A percentile compares a stretch with the other conserved stretches of the same genome.
Conservation (phyloP, 2,888 invertebrate genomes). For the Pterobdella sp. region DNA sequence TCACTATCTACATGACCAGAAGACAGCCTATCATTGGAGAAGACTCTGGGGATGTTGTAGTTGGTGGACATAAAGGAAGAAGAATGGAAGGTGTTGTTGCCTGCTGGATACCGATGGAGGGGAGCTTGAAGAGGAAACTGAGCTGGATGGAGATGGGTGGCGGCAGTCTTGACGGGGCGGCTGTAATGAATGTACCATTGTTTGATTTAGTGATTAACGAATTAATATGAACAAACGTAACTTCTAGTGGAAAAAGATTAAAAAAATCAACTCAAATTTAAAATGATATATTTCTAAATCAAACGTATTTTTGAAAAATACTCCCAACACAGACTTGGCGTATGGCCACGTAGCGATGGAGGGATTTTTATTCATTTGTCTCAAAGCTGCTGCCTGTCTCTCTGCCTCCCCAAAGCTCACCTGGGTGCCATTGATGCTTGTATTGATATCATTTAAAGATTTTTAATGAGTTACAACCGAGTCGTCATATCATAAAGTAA, state of each 20-base stretch:
- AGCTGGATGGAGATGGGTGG: neutral
- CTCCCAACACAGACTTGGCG: neutral
- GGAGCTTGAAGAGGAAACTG: neutral
- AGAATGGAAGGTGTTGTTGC: neutral
- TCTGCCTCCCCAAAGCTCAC: slow-evolving; percentile 26
- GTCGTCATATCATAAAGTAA: too few relatives aligned
- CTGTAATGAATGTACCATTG: too few relatives aligned
- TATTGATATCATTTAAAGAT: too few relatives aligned
- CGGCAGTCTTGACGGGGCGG: too few relatives aligned
- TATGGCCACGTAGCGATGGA: neutral
- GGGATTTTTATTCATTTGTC: neutral
- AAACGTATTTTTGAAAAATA: neutral
- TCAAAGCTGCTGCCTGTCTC: slow-evolving; percentile 25
- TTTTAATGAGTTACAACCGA: too few relatives aligned
- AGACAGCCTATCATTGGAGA: neutral
- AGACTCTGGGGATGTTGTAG: neutral
- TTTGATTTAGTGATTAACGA: too few relatives aligned
- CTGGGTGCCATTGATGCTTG: too few relatives aligned
- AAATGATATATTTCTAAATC: neutral
- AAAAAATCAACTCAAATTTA: neutral
- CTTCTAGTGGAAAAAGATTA: neutral
- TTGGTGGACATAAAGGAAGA: neutral
- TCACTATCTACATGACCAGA: neutral
- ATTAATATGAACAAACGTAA: neutral
- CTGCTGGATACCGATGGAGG: neutral